phyloP scores from a whole-genome alignment of 2,113 vertebrate genomes.

The Spea multiplicata region DNA sequence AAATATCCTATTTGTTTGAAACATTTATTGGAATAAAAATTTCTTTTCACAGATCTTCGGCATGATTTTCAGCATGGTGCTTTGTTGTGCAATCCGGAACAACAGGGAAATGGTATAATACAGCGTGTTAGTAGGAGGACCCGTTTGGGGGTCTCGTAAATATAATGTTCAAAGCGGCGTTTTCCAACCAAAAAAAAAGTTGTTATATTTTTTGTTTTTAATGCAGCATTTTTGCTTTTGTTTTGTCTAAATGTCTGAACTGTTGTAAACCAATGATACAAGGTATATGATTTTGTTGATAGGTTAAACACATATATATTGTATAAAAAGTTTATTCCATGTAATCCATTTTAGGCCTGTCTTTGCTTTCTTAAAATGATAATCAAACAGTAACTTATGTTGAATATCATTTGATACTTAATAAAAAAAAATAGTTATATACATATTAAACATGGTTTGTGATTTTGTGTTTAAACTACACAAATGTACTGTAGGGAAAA shows the following conservation, averaged over 20 bases:
- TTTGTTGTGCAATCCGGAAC: slow-evolving; percentile 89
- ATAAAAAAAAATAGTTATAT: slow-evolving; percentile 63
- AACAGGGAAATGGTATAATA: slow-evolving; percentile 86
- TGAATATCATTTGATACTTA: slow-evolving; percentile 75
- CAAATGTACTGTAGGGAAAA: background rate
- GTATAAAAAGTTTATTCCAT: slow-evolving; percentile 33
- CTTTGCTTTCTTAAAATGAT: slow-evolving; percentile 58
- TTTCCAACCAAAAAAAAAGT: slow-evolving; percentile 60
- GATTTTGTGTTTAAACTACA: background rate
- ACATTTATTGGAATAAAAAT: background rate
- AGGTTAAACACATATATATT: slow-evolving; percentile 62
- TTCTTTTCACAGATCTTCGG: slow-evolving; percentile 76
- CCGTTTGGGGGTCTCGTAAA: slow-evolving; percentile 5
- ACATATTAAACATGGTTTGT: background rate
- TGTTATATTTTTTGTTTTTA: slow-evolving; percentile 67
- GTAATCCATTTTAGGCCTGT: slow-evolving; percentile 55
- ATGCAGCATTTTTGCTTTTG: slow-evolving; percentile 63
- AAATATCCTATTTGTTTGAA: too few species aligned
- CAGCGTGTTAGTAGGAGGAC: slow-evolving; percentile 50
- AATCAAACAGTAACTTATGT: slow-evolving; percentile 77
- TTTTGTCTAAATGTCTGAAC: slow-evolving; percentile 61
- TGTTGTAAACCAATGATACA: slow-evolving; percentile 62
- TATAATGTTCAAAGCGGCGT: slow-evolving; percentile 59
- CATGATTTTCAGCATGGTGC: slow-evolving; percentile 94
- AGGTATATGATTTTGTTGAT: slow-evolving; percentile 66